Evolutionary conservation across 2,797 vertebrate genomes (phyloP).

Genomic region (Agapornis canus): DNA sequence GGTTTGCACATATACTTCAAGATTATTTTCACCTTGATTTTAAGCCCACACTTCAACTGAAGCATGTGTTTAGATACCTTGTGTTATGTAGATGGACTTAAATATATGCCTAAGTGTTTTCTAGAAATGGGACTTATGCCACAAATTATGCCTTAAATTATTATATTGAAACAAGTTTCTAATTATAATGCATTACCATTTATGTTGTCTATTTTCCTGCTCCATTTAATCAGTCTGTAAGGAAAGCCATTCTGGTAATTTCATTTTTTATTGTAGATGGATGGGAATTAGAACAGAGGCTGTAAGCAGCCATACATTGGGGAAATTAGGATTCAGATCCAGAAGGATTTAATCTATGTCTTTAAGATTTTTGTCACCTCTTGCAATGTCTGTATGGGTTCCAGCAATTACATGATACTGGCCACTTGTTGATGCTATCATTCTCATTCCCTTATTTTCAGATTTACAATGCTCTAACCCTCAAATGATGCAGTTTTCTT

Average conservation of each 20-base stretch:
- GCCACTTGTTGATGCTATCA: not conserved
- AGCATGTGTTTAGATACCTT: not conserved
- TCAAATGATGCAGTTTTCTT: not conserved
- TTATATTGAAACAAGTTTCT: conserved; percentile 23
- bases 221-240: conserved; percentile 50
- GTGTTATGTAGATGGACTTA: not conserved
- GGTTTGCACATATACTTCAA: not conserved
- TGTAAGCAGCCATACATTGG: not conserved
- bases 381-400: not conserved
- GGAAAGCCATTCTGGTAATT: conserved; percentile 33
- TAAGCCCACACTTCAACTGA: not conserved
- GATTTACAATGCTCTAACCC: not conserved
- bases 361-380: not conserved
- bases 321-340: conserved; percentile 23
- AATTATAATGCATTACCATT: conserved; percentile 9
- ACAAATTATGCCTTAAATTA: conserved; percentile 25
- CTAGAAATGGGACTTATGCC: not conserved
- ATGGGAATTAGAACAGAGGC: not conserved
- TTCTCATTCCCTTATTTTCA: not conserved
- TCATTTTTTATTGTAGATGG: conserved; percentile 26
- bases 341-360: not conserved
- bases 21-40: not conserved
- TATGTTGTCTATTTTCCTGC: conserved; percentile 33
- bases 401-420: not conserved
- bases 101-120: conserved; percentile 7